Conservation (phyloP, 2,888 invertebrate genomes). For the Papilio elwesi region DNA sequence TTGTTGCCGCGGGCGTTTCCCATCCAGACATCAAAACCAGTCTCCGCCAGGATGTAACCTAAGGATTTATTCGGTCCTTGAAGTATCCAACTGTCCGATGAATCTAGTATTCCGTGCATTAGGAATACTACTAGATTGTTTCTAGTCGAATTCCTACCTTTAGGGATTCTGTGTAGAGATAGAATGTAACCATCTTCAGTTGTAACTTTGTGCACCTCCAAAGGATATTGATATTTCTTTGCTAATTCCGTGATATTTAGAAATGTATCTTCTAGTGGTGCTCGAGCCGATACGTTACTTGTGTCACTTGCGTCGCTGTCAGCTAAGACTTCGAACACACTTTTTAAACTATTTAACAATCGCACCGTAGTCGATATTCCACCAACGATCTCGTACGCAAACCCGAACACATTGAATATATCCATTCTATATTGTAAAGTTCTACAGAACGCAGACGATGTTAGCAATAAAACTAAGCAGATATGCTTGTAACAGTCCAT, state of each 20-base stretch:
- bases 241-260: slow-evolving; percentile 59
- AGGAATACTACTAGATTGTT: slow-evolving; percentile 83
- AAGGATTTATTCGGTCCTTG: slow-evolving; percentile 85
- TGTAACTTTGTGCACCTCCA: slow-evolving; percentile 61
- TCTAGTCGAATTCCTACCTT: slow-evolving; percentile 42
- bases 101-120: slow-evolving; percentile 91
- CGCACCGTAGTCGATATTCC: slow-evolving; percentile 39
- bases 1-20: slow-evolving; percentile 93
- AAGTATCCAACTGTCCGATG: slow-evolving; percentile 89
- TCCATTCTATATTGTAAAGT: slow-evolving; percentile 15
- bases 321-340: slow-evolving; percentile 41
- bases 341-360: slow-evolving; percentile 41
- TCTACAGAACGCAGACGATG: not conserved
- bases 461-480: slow-evolving; percentile 4
- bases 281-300: not conserved
- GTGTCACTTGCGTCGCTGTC: slow-evolving; percentile 20
- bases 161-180: slow-evolving; percentile 62
- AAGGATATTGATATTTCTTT: slow-evolving; percentile 57
- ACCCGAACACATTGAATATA: slow-evolving; percentile 21
- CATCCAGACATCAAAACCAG: slow-evolving; percentile 91
- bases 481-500: slow-evolving; percentile 27
- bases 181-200: slow-evolving; percentile 70
- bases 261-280: slow-evolving; percentile 54
- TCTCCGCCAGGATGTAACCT: slow-evolving; percentile 86
- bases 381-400: slow-evolving; percentile 37